Evolutionary conservation across 2,797 vertebrate species (phyloP), one percentile per base, ranked within the genome.

Genomic region (Melanotaenia nigrans): DNA sequence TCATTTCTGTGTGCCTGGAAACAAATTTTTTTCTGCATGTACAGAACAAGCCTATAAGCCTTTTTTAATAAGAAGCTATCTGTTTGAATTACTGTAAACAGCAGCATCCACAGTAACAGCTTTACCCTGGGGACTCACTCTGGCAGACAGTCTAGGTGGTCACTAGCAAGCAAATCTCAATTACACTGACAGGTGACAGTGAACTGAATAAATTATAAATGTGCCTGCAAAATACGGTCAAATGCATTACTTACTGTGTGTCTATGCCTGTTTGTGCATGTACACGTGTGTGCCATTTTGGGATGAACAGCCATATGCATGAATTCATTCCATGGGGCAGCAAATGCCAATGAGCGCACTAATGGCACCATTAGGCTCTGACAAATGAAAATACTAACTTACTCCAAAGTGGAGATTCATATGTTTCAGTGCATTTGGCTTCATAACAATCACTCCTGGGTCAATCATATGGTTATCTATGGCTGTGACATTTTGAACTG

Each of bases 301-400:
- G 76, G 58, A 87, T 65, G 70, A 86, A 79, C 64, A 69, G 64
- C 75, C 72, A 78, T 73, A 74, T 89, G 75, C 82, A 86, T 84
- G 77, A 83, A 91, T 89, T 91, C 73, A 86, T 88, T 88, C 80
- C 70, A 71, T 32, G 20, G 81, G 83, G 78, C 78, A 90, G 75
- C 78, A 91, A 92, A 92, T 92, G 85, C 82, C 92, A 92, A 82
- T 82, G 87, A 90, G 79, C 71, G 82, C 63, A 80, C 77, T 92
- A 90, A 92, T 85, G 82, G 82, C 75, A 70, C 89, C 85, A 92
- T 91, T 92, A 92, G 73, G 64, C 78, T 79, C 75, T 90, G 89
- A 93, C 84, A 92, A 91, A 92, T 92, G 90, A 83, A 91, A 91
- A 86, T 68, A 78, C 73, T 82, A 89, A 91, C 81, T 88, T 85